Percentiles rank a stretch among this genome's conserved stretches.
Conservation (phyloP, 2,113 vertebrate genomes). For the Dicerorhinus sumatrensis region DNA sequence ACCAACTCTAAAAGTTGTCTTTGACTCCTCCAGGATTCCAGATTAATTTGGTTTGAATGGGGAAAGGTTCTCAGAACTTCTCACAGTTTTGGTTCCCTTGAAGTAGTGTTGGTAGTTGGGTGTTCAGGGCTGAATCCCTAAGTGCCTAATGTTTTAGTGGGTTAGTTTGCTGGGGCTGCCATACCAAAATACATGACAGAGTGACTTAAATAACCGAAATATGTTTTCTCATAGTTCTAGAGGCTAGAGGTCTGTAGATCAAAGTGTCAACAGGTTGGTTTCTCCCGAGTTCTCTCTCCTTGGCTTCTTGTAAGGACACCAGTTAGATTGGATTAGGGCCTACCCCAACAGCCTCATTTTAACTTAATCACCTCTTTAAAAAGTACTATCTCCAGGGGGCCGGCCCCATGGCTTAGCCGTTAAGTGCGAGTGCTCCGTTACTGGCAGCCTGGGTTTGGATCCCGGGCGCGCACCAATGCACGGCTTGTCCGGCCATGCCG, state of each 20-base stretch:
- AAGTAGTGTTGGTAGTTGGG: not conserved
- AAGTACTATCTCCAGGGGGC: not conserved
- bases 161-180: not conserved
- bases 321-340: not conserved
- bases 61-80: not conserved
- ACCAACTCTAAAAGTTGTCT: not conserved
- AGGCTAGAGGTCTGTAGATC: not conserved
- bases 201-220: not conserved
- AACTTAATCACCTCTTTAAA: not conserved
- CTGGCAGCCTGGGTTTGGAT: no score
- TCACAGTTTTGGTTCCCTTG: not conserved
- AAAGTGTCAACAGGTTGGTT: not conserved
- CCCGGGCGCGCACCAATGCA: no score
- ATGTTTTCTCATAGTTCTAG: not conserved
- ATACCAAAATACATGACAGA: not conserved
- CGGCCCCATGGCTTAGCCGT: no score
- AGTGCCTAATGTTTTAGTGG: not conserved
- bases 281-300: not conserved
- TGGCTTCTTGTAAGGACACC: not conserved
- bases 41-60: conserved; percentile 4
- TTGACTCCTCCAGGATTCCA: not conserved
- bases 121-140: not conserved
- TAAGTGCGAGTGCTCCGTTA: no score
- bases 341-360: not conserved
- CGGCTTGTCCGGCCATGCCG: no score